Evolutionary conservation across 2,797 vertebrate species (phyloP), one percentile per base, ranked within the genome.

Genomic region (Channa striata): DNA sequence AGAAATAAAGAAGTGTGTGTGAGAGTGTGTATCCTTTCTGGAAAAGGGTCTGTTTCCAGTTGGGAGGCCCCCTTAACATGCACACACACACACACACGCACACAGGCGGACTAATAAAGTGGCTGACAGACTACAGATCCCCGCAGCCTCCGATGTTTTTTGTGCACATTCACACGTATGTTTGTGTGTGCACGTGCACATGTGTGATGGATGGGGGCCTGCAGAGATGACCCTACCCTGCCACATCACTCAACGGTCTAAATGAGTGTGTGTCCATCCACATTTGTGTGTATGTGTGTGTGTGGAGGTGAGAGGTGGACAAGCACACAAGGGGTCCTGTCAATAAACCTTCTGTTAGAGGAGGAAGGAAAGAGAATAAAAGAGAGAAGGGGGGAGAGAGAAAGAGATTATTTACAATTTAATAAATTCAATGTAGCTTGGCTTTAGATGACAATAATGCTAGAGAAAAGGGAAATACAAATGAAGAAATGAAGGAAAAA

Each of bases 91-190:
- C 52, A 40, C 50, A 59, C 53, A 61, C 48, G 46, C 4, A 62
- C 58, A 79, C 59, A 61, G 40, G 49, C 74, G 65, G 81, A 85
- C 91, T 87, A 91, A 92, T 93, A 93, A 93, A 93, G 83, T 36
- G 57, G 19, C 76, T 93, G 93, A 94, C 81, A 86, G 79, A 91
- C 81, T 86, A 83, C 92, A 93, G 91, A 89, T 84, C 84, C 83
- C 58, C 78, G 62, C 78, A 70, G 81, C 69, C 78, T 77, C 59
- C 52, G 8, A 72, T 84, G 78, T 72, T 66, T 86, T 30, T 68
- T 81, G 68, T 72, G 71, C 51, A 77, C 67, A 68, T 78, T 73
- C 44, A 51, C 1, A 52, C 60, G 37, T 17, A 36, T 72, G 48
- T 60, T 37, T 64, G 49, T 63, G 61, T 46, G 52, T 56, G 40